Base-by-base conservation (phyloP, 2,113 vertebrate species). In the Acrocephalus kingi region DNA sequence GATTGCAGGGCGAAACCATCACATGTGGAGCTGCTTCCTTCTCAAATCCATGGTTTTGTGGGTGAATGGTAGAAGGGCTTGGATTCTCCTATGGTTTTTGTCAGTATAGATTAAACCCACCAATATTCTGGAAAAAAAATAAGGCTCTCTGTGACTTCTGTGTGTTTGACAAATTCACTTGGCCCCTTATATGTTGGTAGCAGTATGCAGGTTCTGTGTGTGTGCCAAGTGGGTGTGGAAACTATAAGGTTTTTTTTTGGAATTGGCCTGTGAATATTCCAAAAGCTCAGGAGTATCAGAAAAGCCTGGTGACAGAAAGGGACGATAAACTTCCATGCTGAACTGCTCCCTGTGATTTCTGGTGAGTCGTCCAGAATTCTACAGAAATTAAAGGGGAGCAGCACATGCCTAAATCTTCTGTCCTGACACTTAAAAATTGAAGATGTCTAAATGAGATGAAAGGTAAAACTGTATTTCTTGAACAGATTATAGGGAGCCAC, bases 311-410 rank as follows among this genome's bases (percentile, higher is more conserved):
- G 23, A 18, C 15, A 17, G 49, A 43, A 73, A 56, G 39, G 43
- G 8, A 4, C 0, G 0, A 45, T 41, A 6, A 15, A 24, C 15
- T 54, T 30, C 3, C 0, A 0, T n/a, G 46, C 68, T 46, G 46
- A 55, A 4, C 48, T 4, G 16, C 64, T 79, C 22, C 39, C 35
- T 2, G 2, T 15, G n/a, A 7, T 83, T 74, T 59, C 48, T 63
- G 48, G 33, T 51, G 33, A 46, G 24, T 51, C 1, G 2, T 19
- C 24, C 48, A 10, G 45, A 16, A 28, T 72, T 59, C 17, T 71
- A 1, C 21, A 22, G 39, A 27, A 61, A 30, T 3, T 15, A 19
- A n/a, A 37, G 2, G 8, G 41, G 33, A 83, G 51, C 62, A 83
- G 46, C 63, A 22, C 0, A 0, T 45, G 21, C 71, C 49, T 62